Evolutionary conservation across 2,888 invertebrate species (phyloP).

Genomic region (Archips crataeganus): DNA sequence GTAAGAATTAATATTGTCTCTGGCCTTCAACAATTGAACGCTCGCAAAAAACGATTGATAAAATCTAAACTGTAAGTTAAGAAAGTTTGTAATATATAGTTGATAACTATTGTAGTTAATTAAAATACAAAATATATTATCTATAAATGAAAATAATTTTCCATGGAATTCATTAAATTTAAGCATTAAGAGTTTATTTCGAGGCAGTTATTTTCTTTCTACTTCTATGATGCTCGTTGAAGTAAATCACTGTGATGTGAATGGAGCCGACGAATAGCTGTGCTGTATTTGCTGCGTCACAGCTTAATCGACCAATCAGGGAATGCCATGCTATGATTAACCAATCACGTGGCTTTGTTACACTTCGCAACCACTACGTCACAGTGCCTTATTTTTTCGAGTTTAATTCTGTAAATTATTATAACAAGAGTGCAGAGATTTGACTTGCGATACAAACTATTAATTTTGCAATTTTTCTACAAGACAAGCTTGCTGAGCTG

Average conservation of each 20-base stretch:
- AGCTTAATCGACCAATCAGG: slow-evolving; percentile 9
- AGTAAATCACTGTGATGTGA: slow-evolving; percentile 12
- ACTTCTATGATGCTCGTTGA: slow-evolving; percentile 10
- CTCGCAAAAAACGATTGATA: slow-evolving; percentile 77
- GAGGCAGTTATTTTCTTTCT: slow-evolving; percentile 48
- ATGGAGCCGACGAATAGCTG: not conserved
- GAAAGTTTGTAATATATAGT: slow-evolving; percentile 84
- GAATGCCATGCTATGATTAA: not conserved
- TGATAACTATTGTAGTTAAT: slow-evolving; percentile 84
- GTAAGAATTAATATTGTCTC: slow-evolving; percentile 13
- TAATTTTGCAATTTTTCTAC: slow-evolving; percentile 74
- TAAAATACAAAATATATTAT: slow-evolving; percentile 84
- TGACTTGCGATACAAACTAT: slow-evolving; percentile 70
- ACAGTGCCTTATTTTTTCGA: slow-evolving; percentile 22
- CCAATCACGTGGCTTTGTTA: slow-evolving; percentile 6
- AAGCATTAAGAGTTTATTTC: slow-evolving; percentile 67
- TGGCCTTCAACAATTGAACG: slow-evolving; percentile 62
- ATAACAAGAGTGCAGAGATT: slow-evolving; percentile 55
- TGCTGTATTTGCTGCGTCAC: not conserved
- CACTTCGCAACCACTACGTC: not conserved
- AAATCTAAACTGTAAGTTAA: slow-evolving; percentile 79
- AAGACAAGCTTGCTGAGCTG: slow-evolving; percentile 66
- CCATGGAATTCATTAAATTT: slow-evolving; percentile 83
- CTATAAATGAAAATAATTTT: slow-evolving; percentile 85
- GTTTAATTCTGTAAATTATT: slow-evolving; percentile 34